Base-by-base conservation (phyloP, 2,113 vertebrate genomes). In the Apteryx mantelli region DNA sequence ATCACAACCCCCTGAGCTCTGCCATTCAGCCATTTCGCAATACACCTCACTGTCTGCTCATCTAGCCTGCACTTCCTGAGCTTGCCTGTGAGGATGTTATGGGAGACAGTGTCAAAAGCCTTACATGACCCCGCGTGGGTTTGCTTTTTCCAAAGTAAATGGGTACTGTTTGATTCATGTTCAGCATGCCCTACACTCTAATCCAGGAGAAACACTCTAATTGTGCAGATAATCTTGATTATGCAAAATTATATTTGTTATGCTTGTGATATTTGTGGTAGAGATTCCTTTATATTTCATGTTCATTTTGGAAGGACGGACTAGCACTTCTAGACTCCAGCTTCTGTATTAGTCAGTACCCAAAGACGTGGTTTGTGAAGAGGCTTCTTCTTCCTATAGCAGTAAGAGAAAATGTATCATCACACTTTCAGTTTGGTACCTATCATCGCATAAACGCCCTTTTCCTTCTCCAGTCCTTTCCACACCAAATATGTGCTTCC, bases 381-480 rank as follows among this genome's bases (percentile, higher is more conserved):
- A 48, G 4, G 36, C 64, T 80, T 19, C 10, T 75, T 91, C 38
- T 15, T 82, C 11, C 9, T 30, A 55, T 9, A 89, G n/a, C 13
- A 61, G 9, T 9, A 81, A 55, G 15, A 89, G n/a, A 81, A 89
- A 69, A 81, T 81, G 9, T 55, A 15, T 83, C 76, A 44, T 26
- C 7, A 40, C 6, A 21, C 22, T 48, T 26, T 74, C 19, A 61
- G 5, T n/a, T 93, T 80, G 28, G 58, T 88, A 13, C 22, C 11
- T 44, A 1, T 71, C 1, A 0, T 69, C 17, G 68, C 64, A 68
- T 64, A 60, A 64, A 80, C 70, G 20, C 4, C 1, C 2, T 8
- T 80, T 7, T 53, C 42, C 20, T 69, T 58, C 32, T 91, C 9
- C 36, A 56, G 32, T 48, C 19, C 44, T 46, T 74, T 91, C 64